phyloP scores from a whole-genome alignment of 2,888 invertebrate species.

The Lypha dubia region DNA sequence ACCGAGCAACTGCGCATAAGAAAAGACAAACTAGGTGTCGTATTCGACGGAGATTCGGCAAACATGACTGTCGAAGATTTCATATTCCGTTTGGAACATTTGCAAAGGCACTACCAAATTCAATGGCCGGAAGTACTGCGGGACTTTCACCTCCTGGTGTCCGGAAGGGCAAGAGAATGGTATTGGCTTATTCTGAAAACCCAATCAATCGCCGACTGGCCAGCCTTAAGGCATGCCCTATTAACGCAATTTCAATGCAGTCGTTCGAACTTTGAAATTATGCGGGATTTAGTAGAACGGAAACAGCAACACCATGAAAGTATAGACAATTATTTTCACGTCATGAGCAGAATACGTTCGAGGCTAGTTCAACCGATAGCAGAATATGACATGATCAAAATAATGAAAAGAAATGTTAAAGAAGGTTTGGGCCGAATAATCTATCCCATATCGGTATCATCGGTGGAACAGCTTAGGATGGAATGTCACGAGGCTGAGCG shows the following conservation, averaged over 20 bases:
- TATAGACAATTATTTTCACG: not conserved
- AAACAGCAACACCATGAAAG: not conserved
- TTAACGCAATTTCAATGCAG: not conserved
- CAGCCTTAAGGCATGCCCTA: not conserved
- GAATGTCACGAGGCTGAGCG: conserved; percentile 27
- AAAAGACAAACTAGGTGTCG: no score
- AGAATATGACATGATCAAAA: conserved; percentile 1
- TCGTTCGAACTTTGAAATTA: conserved; percentile 6
- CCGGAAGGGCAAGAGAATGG: no score
- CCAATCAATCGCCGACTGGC: not conserved
- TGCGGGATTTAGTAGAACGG: not conserved
- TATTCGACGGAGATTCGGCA: no score
- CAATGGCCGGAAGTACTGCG: no score
- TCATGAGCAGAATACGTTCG: not conserved
- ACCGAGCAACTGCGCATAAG: no score
- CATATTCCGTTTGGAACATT: no score
- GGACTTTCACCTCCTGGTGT: no score
- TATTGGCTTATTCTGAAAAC: not conserved
- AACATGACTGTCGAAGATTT: no score
- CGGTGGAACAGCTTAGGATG: not conserved
- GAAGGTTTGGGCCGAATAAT: conserved; percentile 20
- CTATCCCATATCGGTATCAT: conserved; percentile 19
- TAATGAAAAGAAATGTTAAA: conserved; percentile 2
- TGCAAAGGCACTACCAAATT: no score
- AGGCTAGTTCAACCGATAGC: not conserved